These are phyloP conservation scores for Pogonomyrmex barbatus DNA, from an alignment of 1,140 invertebrate species.

Conservation along the genomic window DNA sequence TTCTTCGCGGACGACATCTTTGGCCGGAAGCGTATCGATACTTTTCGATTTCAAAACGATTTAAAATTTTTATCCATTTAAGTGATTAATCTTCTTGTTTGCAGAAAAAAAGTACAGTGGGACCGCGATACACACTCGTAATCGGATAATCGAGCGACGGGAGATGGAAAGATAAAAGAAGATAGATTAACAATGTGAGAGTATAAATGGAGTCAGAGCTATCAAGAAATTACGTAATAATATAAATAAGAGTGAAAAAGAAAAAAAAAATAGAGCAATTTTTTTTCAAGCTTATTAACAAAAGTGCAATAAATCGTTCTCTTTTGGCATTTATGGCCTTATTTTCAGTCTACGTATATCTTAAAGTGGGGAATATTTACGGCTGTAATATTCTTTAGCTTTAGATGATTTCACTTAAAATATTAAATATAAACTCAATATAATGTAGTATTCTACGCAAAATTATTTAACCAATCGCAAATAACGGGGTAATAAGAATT, in stretches of 20 bases:
- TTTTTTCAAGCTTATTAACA: conserved; percentile 53
- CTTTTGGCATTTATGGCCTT: neutral
- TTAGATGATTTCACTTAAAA: neutral
- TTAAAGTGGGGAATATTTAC: neutral
- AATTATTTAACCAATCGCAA: neutral
- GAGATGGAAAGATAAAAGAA: conserved; percentile 20
- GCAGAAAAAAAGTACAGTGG: conserved; percentile 57
- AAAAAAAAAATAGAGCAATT: conserved; percentile 48
- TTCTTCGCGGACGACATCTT: conserved; percentile 46
- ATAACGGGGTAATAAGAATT: conserved; percentile 30
- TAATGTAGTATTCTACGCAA: neutral
- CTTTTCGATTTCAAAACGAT: conserved; percentile 20
- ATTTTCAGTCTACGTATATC: neutral
- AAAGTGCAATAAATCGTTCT: conserved; percentile 12
- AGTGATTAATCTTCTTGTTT: neutral
- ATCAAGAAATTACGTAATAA: conserved; percentile 41
- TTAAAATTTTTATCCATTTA: conserved; percentile 36
- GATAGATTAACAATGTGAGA: conserved; percentile 31
- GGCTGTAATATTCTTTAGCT: neutral
- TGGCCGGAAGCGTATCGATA: conserved; percentile 28
- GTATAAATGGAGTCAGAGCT: conserved; percentile 36
- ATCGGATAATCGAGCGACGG: conserved; percentile 18
- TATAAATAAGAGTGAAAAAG: conserved; percentile 17
- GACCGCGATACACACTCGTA: conserved; percentile 7
- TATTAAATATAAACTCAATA: conserved; percentile 1